phyloP scores from a whole-genome alignment of 2,113 vertebrate species.

The Thunnus thynnus region DNA sequence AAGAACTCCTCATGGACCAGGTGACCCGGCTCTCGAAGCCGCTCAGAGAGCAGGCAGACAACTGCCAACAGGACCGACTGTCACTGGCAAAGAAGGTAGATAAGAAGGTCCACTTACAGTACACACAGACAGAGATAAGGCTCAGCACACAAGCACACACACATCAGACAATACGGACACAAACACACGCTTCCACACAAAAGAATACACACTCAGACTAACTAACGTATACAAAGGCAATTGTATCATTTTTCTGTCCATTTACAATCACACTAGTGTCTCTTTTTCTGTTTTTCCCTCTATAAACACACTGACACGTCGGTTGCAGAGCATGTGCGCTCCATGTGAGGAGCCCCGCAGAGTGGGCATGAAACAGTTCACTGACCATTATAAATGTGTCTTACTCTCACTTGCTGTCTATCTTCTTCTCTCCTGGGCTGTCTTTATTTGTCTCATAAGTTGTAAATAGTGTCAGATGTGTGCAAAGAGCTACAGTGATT shows the following conservation, averaged over 20 bases:
- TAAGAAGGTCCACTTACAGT: neutral
- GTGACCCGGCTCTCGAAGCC: conserved; percentile 84
- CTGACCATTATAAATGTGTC: conserved; percentile 41
- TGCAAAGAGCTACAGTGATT: too few species aligned
- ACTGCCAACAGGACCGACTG: conserved; percentile 84
- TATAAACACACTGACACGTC: neutral
- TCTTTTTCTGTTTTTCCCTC: neutral
- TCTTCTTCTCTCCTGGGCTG: neutral
- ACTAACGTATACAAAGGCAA: neutral
- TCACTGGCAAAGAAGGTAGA: conserved; percentile 89
- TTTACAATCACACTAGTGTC: neutral
- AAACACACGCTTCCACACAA: neutral
- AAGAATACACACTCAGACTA: neutral
- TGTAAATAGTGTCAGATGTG: too few species aligned
- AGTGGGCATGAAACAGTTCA: conserved; percentile 45
- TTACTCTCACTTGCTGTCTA: neutral
- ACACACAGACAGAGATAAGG: conserved; percentile 18
- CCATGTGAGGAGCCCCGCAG: conserved; percentile 56
- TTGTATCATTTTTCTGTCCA: conserved; percentile 6
- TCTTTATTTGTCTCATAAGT: neutral
- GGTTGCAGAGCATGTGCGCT: conserved; percentile 42
- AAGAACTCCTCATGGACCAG: conserved; percentile 88
- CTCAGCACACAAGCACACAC: conserved; percentile 3
- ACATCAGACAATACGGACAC: neutral
- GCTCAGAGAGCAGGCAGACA: conserved; percentile 75